Evolutionary conservation across 2,113 vertebrate species (phyloP), one percentile per base, ranked within the genome.

Genomic region (Myrmecophaga tridactyla): DNA sequence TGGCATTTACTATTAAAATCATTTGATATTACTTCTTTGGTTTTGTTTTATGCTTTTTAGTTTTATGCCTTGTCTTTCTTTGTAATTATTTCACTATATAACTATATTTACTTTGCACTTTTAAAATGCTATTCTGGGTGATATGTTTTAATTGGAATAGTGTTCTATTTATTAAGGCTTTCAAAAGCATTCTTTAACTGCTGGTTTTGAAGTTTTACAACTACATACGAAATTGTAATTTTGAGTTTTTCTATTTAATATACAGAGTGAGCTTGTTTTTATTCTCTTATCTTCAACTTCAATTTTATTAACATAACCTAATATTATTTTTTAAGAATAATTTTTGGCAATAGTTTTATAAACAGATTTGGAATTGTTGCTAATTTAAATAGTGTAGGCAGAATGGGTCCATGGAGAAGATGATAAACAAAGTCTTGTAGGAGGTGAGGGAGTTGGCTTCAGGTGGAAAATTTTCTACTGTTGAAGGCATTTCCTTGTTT

Each of bases 1-100:
- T 95, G 83, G 13, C 69, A 75, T 65, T 96, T 89, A 65, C 72
- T 73, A 13, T 90, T 84, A 62, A 95, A 87, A 70, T 20, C 25
- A 20, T 80, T 89, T 86, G 43, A 41, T 78, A 39, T 60, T 89
- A 75, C 31, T 83, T 89, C 14, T 70, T 93, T 60, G 69, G 51
- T 25, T 84, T 63, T 93, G 63, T 76, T 90, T 92, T 80, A 92
- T 87, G 41, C n/a, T 86, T 96, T 92, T 87, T 92, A 96, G 84
- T 94, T 86, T 93, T 86, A 94, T 89, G 29, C 36, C 29, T 58
- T 89, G 39, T 86, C 60, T 96, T 89, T 67, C n/a, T 65, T 94
- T 94, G 41, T 67, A 51, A 51, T 81, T 58, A 72, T 46, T 86
- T 72, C 81, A 48, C 48, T 73, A 29, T 53, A 51, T 12, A 94